These are phyloP conservation scores for Ictalurus punctatus DNA, from an alignment of 2,113 vertebrate genomes.

Conservation along the genomic window DNA sequence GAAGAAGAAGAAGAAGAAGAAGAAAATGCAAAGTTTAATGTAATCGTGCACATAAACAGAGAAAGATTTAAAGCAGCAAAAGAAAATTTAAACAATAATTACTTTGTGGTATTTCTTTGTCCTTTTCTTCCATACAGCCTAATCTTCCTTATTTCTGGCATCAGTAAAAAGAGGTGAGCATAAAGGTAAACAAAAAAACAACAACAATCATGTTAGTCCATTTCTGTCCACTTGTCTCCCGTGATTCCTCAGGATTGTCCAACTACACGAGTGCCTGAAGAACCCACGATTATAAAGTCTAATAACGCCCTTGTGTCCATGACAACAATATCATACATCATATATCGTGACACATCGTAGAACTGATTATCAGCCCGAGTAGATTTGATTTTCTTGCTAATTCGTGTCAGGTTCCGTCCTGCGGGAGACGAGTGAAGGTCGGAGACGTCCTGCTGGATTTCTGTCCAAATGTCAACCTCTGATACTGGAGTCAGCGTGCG, in stretches of 20 bases:
- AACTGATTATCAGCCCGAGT: not conserved
- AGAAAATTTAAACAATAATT: too few relatives aligned
- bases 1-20: not conserved
- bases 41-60: not conserved
- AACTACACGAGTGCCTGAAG: not conserved
- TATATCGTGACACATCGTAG: not conserved
- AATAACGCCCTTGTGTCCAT: not conserved
- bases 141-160: not conserved
- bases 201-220: not conserved
- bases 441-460: conserved; percentile 20
- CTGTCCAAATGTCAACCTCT: conserved; percentile 22
- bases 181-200: not conserved
- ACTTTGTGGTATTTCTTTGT: not conserved
- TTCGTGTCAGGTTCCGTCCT: conserved; percentile 20
- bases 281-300: not conserved
- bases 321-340: not conserved
- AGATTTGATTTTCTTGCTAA: not conserved
- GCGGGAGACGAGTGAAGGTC: conserved; percentile 17
- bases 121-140: not conserved
- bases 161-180: too few relatives aligned
- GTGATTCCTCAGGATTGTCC: not conserved
- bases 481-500: not conserved
- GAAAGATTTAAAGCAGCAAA: not conserved
- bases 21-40: not conserved
- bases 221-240: not conserved